Conservation (phyloP, 2,113 vertebrate genomes). For the Otis tarda region DNA sequence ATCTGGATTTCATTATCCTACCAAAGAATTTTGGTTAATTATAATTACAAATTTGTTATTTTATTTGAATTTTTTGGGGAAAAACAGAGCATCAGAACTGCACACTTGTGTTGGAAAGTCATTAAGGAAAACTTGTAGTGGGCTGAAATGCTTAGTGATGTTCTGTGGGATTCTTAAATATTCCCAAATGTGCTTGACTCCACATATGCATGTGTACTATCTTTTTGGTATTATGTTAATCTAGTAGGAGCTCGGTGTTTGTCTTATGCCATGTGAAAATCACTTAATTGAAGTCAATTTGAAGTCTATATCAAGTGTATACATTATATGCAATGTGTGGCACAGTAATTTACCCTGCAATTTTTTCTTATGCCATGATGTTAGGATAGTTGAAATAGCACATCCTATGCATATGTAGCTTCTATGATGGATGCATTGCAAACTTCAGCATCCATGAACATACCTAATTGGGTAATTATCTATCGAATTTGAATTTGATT, state of each 20-base stretch:
- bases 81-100: not conserved
- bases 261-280: conserved; percentile 3
- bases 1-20: not conserved
- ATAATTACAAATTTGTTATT: not conserved
- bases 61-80: not conserved
- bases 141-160: conserved; percentile 3
- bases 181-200: conserved; percentile 10
- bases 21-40: not conserved
- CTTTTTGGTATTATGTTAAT: not conserved
- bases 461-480: not conserved
- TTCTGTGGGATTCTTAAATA: not conserved
- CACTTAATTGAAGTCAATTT: not conserved
- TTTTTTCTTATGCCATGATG: not conserved
- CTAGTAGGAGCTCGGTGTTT: not conserved
- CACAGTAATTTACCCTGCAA: not conserved
- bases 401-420: not conserved
- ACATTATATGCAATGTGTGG: not conserved
- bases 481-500: not conserved
- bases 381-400: not conserved
- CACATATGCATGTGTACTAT: conserved; percentile 27
- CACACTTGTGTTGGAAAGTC: not conserved
- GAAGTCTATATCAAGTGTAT: not conserved
- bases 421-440: not conserved
- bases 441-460: not conserved
- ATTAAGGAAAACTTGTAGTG: not conserved